phyloP scores from a whole-genome alignment of 53 echinoderm and acorn worm genomes.

The Mesocentrotus franciscanus region DNA sequence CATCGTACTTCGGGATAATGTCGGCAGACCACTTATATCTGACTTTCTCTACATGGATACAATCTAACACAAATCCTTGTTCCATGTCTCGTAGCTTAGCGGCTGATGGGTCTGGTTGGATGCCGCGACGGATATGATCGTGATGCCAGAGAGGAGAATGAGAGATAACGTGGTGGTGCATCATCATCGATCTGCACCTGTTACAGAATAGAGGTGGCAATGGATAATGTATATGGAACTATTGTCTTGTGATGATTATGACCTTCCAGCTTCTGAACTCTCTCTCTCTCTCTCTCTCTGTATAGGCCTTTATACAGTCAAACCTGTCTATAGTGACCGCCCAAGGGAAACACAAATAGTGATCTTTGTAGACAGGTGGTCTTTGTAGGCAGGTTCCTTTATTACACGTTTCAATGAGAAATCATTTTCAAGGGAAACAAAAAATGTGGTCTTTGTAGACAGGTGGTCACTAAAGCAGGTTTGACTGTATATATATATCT shows the following conservation, averaged over 20 bases:
- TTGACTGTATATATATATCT: no score
- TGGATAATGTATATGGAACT: not conserved
- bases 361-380: no score
- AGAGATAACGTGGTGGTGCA: conserved; percentile 64
- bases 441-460: no score
- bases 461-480: no score
- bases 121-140: conserved; percentile 48
- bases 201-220: not conserved
- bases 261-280: not conserved
- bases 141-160: conserved; percentile 70
- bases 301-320: no score
- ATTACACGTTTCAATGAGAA: no score
- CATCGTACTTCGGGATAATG: conserved; percentile 95
- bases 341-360: no score
- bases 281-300: not conserved
- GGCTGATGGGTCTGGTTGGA: conserved; percentile 63
- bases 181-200: conserved; percentile 33
- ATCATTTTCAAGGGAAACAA: no score
- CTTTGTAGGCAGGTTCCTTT: no score
- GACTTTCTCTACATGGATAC: conserved; percentile 84
- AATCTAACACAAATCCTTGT: conserved; percentile 79
- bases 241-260: conserved; percentile 19
- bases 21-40: conserved; percentile 96
- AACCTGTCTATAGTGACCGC: no score
- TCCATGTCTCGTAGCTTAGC: conserved; percentile 73